These are phyloP conservation scores for Corythornis vintsioides DNA, from an alignment of 2,113 vertebrate genomes.

Conservation along the genomic window DNA sequence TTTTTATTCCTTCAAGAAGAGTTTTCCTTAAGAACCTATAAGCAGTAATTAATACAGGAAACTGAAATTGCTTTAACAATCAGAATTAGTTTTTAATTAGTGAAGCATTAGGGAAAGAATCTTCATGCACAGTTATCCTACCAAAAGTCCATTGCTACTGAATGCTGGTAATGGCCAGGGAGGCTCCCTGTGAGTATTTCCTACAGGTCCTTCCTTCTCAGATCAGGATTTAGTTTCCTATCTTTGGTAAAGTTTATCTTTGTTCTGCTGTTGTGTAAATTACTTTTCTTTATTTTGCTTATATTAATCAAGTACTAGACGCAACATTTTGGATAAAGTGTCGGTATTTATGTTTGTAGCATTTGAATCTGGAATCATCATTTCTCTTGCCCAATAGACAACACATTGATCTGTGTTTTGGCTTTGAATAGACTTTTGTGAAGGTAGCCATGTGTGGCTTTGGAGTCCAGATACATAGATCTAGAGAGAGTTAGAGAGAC, in stretches of 20 bases:
- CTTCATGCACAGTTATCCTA: not conserved
- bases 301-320: not conserved
- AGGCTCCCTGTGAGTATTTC: not conserved
- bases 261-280: not conserved
- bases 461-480: not conserved
- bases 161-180: not conserved
- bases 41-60: not conserved
- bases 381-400: not conserved
- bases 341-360: not conserved
- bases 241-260: not conserved
- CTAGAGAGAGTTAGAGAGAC: not conserved
- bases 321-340: not conserved
- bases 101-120: not conserved
- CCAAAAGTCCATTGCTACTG: accelerated
- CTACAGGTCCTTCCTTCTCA: not conserved
- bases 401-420: not conserved
- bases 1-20: not conserved
- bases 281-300: not conserved
- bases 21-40: not conserved
- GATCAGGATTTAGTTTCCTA: not conserved
- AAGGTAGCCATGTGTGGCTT: not conserved
- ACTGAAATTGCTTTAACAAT: not conserved
- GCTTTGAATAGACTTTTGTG: not conserved
- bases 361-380: not conserved
- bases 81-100: not conserved